phyloP scores from a whole-genome alignment of 2,113 vertebrate genomes.

The Aviceda subcristata region DNA sequence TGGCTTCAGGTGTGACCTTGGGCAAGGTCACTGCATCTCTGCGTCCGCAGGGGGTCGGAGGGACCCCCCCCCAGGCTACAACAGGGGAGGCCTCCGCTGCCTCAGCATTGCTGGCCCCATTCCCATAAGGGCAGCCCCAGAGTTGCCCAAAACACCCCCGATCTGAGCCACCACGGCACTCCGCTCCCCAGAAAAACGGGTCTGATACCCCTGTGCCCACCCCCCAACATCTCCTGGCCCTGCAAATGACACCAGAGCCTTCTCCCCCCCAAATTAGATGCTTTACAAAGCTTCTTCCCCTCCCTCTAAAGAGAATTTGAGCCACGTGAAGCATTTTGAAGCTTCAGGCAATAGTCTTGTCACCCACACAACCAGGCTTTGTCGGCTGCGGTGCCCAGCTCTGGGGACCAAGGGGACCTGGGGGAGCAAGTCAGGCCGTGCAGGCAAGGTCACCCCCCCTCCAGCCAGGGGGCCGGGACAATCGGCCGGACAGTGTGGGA shows the following conservation, averaged over 20 bases:
- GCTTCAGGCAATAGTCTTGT: background rate
- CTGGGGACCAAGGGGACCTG: fast-evolving
- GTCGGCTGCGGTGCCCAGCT: background rate
- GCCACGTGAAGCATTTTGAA: background rate
- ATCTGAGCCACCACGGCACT: fast-evolving
- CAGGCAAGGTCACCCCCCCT: background rate
- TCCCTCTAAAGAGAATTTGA: background rate
- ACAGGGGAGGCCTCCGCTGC: background rate
- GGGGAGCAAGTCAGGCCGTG: background rate
- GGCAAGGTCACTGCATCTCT: background rate
- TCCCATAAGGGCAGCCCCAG: background rate
- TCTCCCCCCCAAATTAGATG: fast-evolving
- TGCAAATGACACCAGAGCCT: fast-evolving
- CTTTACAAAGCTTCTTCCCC: fast-evolving
- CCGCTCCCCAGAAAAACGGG: fast-evolving
- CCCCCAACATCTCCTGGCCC: background rate
- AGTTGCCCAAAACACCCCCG: fast-evolving
- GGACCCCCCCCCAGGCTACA: background rate
- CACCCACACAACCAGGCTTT: background rate
- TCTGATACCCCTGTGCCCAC: background rate
- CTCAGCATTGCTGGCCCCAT: fast-evolving
- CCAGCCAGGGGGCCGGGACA: background rate
- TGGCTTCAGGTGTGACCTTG: background rate
- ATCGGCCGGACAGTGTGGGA: background rate
- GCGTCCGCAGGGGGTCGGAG: fast-evolving